A percentile compares a stretch with the other conserved stretches of the same genome.
Evolutionary conservation across 2,797 vertebrate species (phyloP).

Genomic region (Liasis olivaceus): DNA sequence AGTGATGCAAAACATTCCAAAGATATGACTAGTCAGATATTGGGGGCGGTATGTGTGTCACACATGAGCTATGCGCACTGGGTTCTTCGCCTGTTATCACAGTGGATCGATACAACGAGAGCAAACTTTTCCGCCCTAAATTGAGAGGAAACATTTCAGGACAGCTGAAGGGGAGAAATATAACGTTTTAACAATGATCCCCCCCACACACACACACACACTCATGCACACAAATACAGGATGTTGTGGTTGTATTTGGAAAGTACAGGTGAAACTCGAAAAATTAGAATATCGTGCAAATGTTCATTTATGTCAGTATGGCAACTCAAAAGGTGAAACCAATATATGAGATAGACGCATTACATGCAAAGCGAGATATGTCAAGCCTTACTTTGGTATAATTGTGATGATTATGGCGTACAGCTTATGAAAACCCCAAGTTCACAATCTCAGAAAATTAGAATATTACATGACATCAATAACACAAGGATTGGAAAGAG

Average conservation of each 20-base stretch:
- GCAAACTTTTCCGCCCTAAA: conserved; percentile 52
- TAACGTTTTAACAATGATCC: background rate
- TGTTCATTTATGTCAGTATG: no score
- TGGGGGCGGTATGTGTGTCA: background rate
- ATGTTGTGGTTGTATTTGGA: conserved; percentile 64
- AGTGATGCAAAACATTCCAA: conserved; percentile 49
- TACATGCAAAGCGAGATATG: no score
- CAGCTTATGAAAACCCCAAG: no score
- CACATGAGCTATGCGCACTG: conserved; percentile 38
- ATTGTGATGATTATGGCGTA: no score
- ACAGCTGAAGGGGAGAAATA: background rate
- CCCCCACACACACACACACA: background rate
- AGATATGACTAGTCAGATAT: conserved; percentile 33
- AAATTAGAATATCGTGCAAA: no score
- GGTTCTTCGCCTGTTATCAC: conserved; percentile 53
- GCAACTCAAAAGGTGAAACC: no score
- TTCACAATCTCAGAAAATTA: no score
- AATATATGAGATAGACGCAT: no score
- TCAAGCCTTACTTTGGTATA: no score
- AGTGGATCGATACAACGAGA: conserved; percentile 53
- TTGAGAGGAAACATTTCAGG: conserved; percentile 60
- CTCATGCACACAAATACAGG: conserved; percentile 46
- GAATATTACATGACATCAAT: no score
- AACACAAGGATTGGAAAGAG: no score
- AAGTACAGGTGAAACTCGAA: conserved; percentile 35